Evolutionary conservation across 2,888 invertebrate species (phyloP), one percentile per base, ranked within the genome.

Genomic region (Melanchra persicariae): DNA sequence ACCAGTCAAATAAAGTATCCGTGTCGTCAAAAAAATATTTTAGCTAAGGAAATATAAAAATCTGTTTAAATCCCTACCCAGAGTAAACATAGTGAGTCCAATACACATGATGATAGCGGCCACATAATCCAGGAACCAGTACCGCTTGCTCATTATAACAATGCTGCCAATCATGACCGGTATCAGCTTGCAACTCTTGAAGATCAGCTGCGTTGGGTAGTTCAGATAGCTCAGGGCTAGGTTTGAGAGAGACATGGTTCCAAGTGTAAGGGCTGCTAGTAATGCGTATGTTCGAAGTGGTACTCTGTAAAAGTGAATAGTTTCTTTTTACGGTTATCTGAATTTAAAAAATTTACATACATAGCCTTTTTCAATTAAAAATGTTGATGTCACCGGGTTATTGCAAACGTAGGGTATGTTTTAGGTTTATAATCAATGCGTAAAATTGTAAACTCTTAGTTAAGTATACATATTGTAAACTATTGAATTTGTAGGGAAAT

Each of bases 191-290:
- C 99, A 99, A 91, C 99, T 99, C 92, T 99, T 99, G 91, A 99
- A 99, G 87, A 99, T 99, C 54, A 99, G 97, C 96, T 99, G 99
- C 0, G 99, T 99, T 0, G 99, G 99, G 93, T 99, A 99, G 93
- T 99, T 99, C 17, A 99, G 96, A 92, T 99, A 99, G 61, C 98
- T 99, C 17, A 99, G 96, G 1, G 99, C 98, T 6, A 99, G 97
- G 93, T 99, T 99, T 1, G 99, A 99, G 78, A 99, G 97, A 0
- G 99, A 98, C 99, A 99, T 99, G 3, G 99, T 99, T 5, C 98
- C 99, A 22, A 99, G 96, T 0, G 99, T 99, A 60, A 99, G 94
- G 1, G 98, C 96, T 55, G 99, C 99, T 77, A 99, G 93, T 55
- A 99, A 90, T 60, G 97, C 95, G 92, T 99, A 99, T 0, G 97